Evolutionary conservation across 2,888 invertebrate genomes (phyloP), one percentile per base, ranked within the genome.

Genomic region (Clunio marinus): DNA sequence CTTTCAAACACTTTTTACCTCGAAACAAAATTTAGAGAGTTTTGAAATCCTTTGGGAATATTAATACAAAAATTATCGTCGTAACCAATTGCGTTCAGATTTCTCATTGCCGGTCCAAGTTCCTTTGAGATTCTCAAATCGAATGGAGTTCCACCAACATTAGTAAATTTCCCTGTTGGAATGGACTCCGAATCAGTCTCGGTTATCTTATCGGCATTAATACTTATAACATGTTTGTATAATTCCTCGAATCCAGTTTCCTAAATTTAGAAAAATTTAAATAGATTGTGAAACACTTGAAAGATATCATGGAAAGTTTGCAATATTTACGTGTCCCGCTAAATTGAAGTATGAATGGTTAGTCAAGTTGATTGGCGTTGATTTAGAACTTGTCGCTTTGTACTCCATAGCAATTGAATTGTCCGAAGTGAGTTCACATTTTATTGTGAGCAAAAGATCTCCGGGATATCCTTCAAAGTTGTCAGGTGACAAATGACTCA

Each of bases 331-430:
- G 79, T 95, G 93, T n/a, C 96, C 96, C 60, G 88, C 92, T 45
- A 97, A 82, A 80, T 97, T 97, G 78, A 96, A 96, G 77, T 91
- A 96, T 1, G 90, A 86, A 75, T 95, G 89, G 77, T 90, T 91
- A 58, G 93, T 93, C 69, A 97, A 79, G 77, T 93, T 96, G 70
- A 96, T 81, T 13, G 89, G 86, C 0, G 95, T 96, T 0, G 90
- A 84, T 75, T 89, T 89, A 8, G 86, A 87, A 1, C 89, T 84
- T 2, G 84, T 85, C 17, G 91, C 92, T 71, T 81, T 84, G 82
- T 90, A 92, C 70, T 86, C 83, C 3, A 96, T 84, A 70, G 83
- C 80, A 46, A 97, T 80, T 70, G 86, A 84, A 75, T 93, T 91
- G 71, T 88, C 85, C 25, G 85, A 84, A 5, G 84, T 86, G 20